A percentile compares a stretch with the other conserved stretches of the same genome.
Conservation (phyloP, 2,888 invertebrate genomes). For the Leucophenga maculata region DNA sequence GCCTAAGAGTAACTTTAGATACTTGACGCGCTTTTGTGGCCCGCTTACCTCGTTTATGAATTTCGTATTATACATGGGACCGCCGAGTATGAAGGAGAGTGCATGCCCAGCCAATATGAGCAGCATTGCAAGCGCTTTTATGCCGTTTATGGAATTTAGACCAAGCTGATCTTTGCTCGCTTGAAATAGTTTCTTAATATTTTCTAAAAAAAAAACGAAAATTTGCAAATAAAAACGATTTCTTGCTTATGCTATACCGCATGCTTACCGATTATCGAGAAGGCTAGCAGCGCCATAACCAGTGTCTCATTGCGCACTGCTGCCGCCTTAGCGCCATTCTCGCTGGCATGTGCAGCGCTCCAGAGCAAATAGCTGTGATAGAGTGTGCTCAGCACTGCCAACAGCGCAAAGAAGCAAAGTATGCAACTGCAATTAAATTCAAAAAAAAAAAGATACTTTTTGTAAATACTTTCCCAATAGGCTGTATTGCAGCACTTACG, state of each 20-base stretch:
- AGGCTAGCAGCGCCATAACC: slow-evolving; percentile 61
- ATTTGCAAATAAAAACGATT: background rate
- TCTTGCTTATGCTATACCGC: too few relatives aligned
- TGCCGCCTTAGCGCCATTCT: slow-evolving; percentile 25
- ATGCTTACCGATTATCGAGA: slow-evolving; percentile 65
- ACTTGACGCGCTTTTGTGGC: background rate
- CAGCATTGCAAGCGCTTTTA: slow-evolving; percentile 80
- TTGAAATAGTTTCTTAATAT: slow-evolving; percentile 63
- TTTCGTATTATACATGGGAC: slow-evolving; percentile 79
- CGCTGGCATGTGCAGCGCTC: background rate
- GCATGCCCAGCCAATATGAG: slow-evolving; percentile 80
- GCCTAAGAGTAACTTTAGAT: background rate
- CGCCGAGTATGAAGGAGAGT: slow-evolving; percentile 78
- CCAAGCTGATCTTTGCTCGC: slow-evolving; percentile 75
- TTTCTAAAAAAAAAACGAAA: slow-evolving; percentile 52
- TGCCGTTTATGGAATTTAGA: slow-evolving; percentile 78
- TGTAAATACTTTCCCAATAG: background rate
- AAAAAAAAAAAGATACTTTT: slow-evolving; percentile 5
- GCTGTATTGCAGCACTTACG: slow-evolving; percentile 64
- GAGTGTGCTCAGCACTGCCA: slow-evolving; percentile 73
- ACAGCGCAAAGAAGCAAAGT: slow-evolving; percentile 72
- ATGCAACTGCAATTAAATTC: slow-evolving; percentile 71
- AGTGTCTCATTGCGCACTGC: slow-evolving; percentile 51
- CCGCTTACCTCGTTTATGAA: slow-evolving; percentile 71
- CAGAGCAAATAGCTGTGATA: slow-evolving; percentile 73